Conservation (phyloP, 2,113 vertebrate species). For the Sprattus sprattus region DNA sequence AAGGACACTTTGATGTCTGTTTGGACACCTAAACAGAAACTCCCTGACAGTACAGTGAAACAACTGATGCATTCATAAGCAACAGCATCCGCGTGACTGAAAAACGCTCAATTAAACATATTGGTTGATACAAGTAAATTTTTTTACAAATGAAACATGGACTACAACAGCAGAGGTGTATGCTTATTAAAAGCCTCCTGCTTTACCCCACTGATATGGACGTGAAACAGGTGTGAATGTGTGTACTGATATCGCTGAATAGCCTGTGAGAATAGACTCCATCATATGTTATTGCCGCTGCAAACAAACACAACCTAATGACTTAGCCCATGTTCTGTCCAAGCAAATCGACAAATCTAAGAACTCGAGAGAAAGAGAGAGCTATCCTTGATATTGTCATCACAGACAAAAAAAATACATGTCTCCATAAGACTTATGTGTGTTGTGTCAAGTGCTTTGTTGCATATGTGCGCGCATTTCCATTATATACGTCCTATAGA, state of each 20-base stretch:
- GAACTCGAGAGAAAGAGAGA: neutral
- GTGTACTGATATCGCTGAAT: neutral
- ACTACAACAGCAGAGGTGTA: neutral
- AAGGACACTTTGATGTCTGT: constrained; percentile 11
- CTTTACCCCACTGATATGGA: neutral
- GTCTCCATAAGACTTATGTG: neutral
- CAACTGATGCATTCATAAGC: neutral
- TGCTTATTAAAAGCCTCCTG: neutral
- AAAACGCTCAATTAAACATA: neutral
- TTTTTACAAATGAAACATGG: neutral
- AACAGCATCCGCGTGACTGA: neutral
- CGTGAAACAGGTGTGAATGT: neutral
- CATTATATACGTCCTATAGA: neutral
- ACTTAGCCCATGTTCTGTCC: neutral
- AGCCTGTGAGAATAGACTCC: neutral
- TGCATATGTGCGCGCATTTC: constrained; percentile 28
- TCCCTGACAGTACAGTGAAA: neutral
- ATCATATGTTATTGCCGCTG: neutral
- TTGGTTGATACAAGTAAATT: neutral
- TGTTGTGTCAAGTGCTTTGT: constrained; percentile 27
- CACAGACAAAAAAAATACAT: neutral
- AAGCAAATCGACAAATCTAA: neutral
- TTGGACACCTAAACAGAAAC: neutral
- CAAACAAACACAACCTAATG: neutral
- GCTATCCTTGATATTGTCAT: neutral